Evolutionary conservation across 92 coral and sea anemone genomes (phyloP).

Genomic region (Plumapathes pennacea): DNA sequence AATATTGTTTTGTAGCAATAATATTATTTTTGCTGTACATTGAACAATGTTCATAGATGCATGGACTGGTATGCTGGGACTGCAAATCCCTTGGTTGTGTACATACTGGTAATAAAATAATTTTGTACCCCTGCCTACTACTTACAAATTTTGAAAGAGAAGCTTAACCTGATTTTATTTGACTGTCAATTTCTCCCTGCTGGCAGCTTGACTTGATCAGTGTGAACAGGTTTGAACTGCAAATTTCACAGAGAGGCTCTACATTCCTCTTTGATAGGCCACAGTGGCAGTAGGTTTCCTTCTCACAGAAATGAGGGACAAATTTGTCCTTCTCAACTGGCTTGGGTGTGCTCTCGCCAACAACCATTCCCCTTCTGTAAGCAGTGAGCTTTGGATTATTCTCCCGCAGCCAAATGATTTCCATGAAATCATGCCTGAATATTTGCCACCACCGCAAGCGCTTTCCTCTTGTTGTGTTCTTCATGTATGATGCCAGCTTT

Average conservation of each 20-base stretch:
- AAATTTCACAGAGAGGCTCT: slow-evolving; percentile 13
- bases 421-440: slow-evolving; percentile 42
- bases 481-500: slow-evolving; percentile 31
- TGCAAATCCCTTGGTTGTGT: too few relatives aligned
- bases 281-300: slow-evolving; percentile 24
- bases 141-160: too few relatives aligned
- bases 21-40: too few relatives aligned
- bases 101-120: too few relatives aligned
- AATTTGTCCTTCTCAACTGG: slow-evolving; percentile 22
- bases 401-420: slow-evolving; percentile 33
- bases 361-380: slow-evolving; percentile 19
- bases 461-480: slow-evolving; percentile 48
- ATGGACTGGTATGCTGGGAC: too few relatives aligned
- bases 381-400: slow-evolving; percentile 5
- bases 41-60: too few relatives aligned
- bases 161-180: too few relatives aligned
- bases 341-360: slow-evolving; percentile 28
- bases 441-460: slow-evolving; percentile 39
- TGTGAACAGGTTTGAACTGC: slow-evolving; percentile 14
- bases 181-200: slow-evolving; percentile 1
- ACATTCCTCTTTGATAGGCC: slow-evolving; percentile 18
- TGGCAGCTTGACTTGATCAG: slow-evolving; percentile 1
- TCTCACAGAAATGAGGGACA: slow-evolving; percentile 13
- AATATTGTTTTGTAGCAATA: too few relatives aligned
- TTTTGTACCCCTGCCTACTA: too few relatives aligned